These are phyloP conservation scores for Spilarctia lutea DNA, from an alignment of 2,888 invertebrate species.

Conservation along the genomic window DNA sequence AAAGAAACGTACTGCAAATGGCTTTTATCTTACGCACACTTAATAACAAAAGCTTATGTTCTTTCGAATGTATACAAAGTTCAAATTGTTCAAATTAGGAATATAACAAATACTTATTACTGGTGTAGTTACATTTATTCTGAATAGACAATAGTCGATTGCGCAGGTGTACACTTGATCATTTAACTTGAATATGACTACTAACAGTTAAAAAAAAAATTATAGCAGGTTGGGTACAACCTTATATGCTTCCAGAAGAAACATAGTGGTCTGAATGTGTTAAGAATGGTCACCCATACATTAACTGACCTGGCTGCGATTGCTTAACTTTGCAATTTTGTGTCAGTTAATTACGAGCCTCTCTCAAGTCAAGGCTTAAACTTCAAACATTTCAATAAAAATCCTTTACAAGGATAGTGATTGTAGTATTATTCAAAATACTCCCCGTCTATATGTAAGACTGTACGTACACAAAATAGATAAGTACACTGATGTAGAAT, in stretches of 20 bases:
- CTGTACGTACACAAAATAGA: constrained; percentile 46
- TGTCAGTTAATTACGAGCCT: too few relatives aligned
- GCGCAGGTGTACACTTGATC: not conserved
- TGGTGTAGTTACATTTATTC: not conserved
- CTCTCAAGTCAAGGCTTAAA: not conserved
- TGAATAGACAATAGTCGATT: not conserved
- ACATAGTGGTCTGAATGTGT: too few relatives aligned
- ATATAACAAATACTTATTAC: not conserved
- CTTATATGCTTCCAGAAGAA: too few relatives aligned
- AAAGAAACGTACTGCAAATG: not conserved
- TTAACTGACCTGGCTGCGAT: too few relatives aligned
- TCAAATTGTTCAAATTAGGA: not conserved
- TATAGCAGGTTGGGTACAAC: not conserved
- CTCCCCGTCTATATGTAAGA: constrained; percentile 35
- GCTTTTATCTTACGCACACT: not conserved
- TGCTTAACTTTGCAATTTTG: too few relatives aligned
- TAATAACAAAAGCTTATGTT: not conserved
- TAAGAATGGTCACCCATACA: too few relatives aligned
- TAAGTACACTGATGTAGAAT: constrained; percentile 31
- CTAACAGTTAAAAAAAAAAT: not conserved
- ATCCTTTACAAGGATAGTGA: not conserved
- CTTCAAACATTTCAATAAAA: not conserved
- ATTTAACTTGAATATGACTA: not conserved
- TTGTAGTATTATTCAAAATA: constrained; percentile 10
- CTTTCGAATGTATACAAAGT: not conserved